These are phyloP conservation scores for Diadophis punctatus DNA, from an alignment of 2,113 vertebrate species.

Conservation along the genomic window DNA sequence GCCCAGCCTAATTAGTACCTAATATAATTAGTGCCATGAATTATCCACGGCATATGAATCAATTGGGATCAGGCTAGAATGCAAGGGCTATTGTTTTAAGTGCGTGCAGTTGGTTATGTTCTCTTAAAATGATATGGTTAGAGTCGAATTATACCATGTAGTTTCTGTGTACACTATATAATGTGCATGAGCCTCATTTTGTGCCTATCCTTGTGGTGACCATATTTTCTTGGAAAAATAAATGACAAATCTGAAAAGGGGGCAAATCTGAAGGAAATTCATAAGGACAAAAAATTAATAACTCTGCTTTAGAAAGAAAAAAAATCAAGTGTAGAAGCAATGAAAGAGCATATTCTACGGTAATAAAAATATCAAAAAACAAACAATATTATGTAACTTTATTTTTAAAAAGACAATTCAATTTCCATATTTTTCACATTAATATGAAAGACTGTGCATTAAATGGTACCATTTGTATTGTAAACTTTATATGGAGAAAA, in stretches of 20 bases:
- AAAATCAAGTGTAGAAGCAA: neutral
- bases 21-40: constrained; percentile 3
- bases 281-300: neutral
- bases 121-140: neutral
- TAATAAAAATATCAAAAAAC: neutral
- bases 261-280: neutral
- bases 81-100: neutral
- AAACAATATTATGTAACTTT: neutral
- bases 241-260: neutral
- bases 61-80: constrained; percentile 11
- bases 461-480: neutral
- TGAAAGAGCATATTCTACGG: neutral
- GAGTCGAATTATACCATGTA: neutral
- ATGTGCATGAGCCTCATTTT: neutral
- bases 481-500: neutral
- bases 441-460: neutral
- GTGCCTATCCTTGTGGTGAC: neutral
- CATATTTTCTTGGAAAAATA: neutral
- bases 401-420: neutral
- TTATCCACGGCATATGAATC: neutral
- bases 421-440: neutral
- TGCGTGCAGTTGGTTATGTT: neutral
- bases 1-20: neutral
- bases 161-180: neutral
- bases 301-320: neutral